Conservation (phyloP, 2,888 invertebrate species). For the Arrhopalites spinosus region DNA sequence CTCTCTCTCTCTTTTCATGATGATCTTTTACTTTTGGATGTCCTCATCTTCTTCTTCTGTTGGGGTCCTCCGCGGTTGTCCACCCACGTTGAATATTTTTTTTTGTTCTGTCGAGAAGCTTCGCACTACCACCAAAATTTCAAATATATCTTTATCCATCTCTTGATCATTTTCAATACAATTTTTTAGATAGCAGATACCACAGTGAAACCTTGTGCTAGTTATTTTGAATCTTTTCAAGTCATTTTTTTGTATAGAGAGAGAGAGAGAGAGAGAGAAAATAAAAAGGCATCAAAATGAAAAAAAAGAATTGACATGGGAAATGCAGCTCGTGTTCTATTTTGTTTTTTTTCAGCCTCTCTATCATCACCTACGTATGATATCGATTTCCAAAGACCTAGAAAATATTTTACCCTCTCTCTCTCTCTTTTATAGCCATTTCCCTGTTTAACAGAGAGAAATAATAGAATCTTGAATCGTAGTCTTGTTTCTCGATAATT, state of each 20-base stretch:
- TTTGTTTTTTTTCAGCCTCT: background rate
- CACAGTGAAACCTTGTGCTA: constrained; percentile 17
- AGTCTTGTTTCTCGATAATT: too few relatives aligned
- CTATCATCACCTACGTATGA: background rate
- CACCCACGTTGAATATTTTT: constrained; percentile 20
- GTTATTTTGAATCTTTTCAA: background rate
- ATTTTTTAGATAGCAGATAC: too few relatives aligned
- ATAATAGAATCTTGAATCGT: too few relatives aligned
- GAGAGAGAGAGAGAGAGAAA: background rate
- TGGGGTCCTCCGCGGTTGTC: background rate
- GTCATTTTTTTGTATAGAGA: background rate
- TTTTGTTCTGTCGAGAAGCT: constrained; percentile 13
- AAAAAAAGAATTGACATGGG: too few relatives aligned
- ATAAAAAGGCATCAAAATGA: too few relatives aligned
- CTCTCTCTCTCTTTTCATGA: too few relatives aligned
- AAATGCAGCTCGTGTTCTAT: too few relatives aligned
- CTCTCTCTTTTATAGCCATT: too few relatives aligned
- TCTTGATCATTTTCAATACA: background rate
- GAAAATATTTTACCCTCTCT: too few relatives aligned
- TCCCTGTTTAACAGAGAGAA: too few relatives aligned
- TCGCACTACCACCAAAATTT: constrained; percentile 16
- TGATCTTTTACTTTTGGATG: too few relatives aligned
- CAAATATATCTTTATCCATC: constrained; percentile 7
- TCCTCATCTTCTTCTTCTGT: background rate
- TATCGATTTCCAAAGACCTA: too few relatives aligned